Evolutionary conservation across 2,113 vertebrate species (phyloP).

Genomic region (human (Homo sapiens)): GRCh38 chr2:155982501-155983000

Average conservation of each 20-base stretch:
- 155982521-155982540: neutral
- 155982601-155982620: conserved; percentile 3
- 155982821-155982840: neutral
- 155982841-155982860: neutral
- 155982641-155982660: neutral
- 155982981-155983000: neutral
- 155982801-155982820: neutral
- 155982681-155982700: neutral
- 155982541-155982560: neutral
- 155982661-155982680: neutral
- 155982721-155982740: neutral
- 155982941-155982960: neutral
- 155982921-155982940: neutral
- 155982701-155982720: neutral
- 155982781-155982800: neutral
- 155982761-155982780: neutral
- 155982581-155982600: neutral
- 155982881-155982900: neutral
- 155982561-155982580: neutral
- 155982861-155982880: neutral
- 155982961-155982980: neutral
- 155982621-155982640: neutral
- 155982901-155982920: neutral
- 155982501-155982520: neutral
- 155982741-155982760: neutral